Conservation (phyloP, 2,888 invertebrate species). For the Eumerus sabulonum region DNA sequence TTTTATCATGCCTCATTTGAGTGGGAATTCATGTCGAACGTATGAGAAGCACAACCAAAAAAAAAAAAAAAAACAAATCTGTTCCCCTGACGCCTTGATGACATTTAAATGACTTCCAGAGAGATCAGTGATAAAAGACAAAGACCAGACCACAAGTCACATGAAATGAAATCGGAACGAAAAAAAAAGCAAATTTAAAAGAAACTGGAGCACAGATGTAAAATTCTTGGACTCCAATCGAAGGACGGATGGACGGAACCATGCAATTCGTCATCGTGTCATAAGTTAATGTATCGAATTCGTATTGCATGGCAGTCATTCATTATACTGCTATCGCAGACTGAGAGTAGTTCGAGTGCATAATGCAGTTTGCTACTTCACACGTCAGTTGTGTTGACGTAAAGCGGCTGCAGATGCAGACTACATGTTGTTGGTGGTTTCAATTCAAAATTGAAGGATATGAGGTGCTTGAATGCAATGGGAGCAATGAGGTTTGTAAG, state of each 20-base stretch:
- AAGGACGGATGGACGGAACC: slow-evolving; percentile 54
- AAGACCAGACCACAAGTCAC: slow-evolving; percentile 13
- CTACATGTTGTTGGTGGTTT: slow-evolving; percentile 12
- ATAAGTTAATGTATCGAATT: slow-evolving; percentile 66
- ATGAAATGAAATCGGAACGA: neutral
- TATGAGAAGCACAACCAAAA: slow-evolving; percentile 2
- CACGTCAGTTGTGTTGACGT: slow-evolving; percentile 63
- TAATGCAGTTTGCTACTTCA: slow-evolving; percentile 67
- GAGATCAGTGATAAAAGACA: slow-evolving; percentile 60
- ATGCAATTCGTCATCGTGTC: slow-evolving; percentile 68
- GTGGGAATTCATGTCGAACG: slow-evolving; percentile 57
- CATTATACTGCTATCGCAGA: slow-evolving; percentile 54
- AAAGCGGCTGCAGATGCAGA: slow-evolving; percentile 38
- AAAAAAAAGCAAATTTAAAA: neutral
- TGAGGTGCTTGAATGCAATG: neutral
- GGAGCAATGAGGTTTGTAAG: slow-evolving; percentile 42
- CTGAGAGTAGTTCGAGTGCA: slow-evolving; percentile 64
- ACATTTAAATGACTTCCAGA: slow-evolving; percentile 61
- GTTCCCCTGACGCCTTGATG: slow-evolving; percentile 63
- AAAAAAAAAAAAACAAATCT: slow-evolving; percentile 31
- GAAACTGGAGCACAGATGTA: slow-evolving; percentile 56
- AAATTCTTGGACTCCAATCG: slow-evolving; percentile 29
- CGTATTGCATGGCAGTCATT: slow-evolving; percentile 54
- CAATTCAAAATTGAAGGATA: slow-evolving; percentile 30
- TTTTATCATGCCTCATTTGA: slow-evolving; percentile 56